Base-by-base conservation (phyloP, 2,888 invertebrate genomes). In the Brachyptera risi region DNA sequence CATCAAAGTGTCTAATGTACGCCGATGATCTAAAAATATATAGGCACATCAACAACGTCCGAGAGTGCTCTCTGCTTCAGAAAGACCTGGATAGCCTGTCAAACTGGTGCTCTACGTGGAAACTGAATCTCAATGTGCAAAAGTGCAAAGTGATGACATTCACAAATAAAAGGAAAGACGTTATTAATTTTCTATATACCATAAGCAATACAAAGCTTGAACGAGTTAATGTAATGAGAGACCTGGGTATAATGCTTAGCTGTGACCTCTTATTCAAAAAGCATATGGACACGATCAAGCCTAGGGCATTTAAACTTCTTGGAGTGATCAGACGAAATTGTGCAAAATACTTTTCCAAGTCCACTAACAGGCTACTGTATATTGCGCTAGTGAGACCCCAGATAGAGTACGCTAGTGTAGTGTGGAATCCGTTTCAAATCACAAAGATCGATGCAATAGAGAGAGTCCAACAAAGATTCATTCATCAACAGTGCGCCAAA, bases 1-100 rank as follows among this genome's bases (percentile, higher is more conserved):
- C 27, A n/a, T 27, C 31, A n/a, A 26, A 27, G 17, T 51, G 51
- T 17, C n/a, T 51, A n/a, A 51, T 51, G 51, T 51, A 51, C 35
- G 51, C 51, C 9, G 51, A 51, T 15, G 51, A 51, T 15, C 35
- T 51, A 26, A 51, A 51, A 19, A 31, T 51, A n/a, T 51, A 31
- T 21, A 27, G 11, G 9, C 35, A 27, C 2, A 35, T 51, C n/a
- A 51, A 11, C 17, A 31, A 15, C 11, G 15, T 27, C 13, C 7
- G 31, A 9, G 51, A 51, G 9, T 51, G 51, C 35, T 4, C 15
- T 9, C 7, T 4, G 17, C 13, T 51, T 5, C 51, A 51, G 21
- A n/a, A 15, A 9, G 51, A 51, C 17, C 3, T 51, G 15, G n/a
- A 26, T 31, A 27, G n/a, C 15, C 31, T 51, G 5, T 5, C 17